Evolutionary conservation across 2,113 vertebrate species (phyloP).

Genomic region (Pomatorhinus ruficollis): DNA sequence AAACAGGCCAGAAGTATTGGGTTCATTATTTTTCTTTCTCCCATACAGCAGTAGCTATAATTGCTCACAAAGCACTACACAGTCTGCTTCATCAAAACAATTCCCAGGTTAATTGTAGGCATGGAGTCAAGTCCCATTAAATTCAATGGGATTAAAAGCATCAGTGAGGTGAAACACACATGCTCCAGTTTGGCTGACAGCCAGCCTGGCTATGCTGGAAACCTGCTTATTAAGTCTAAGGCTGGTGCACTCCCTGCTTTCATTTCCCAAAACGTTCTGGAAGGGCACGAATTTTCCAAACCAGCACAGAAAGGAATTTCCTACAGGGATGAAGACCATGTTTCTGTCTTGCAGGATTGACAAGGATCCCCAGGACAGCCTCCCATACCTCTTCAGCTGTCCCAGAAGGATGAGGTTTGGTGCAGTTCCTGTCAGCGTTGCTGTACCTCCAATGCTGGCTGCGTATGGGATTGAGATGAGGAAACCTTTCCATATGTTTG

Average conservation of each 20-base stretch:
- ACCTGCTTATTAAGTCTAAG: not conserved
- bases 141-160: not conserved
- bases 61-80: not conserved
- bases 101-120: not conserved
- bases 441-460: conserved; percentile 93
- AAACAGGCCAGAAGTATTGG: not conserved
- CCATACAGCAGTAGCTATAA: not conserved
- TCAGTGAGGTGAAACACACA: not conserved
- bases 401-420: conserved; percentile 96
- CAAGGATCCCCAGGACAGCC: not conserved
- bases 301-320: not conserved
- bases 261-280: not conserved
- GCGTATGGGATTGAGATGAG: conserved; percentile 95
- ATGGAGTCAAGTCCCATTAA: not conserved
- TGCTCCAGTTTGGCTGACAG: not conserved
- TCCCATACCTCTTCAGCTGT: conserved; percentile 88
- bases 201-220: not conserved
- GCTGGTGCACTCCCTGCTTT: not conserved
- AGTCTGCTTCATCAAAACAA: not conserved
- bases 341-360: not conserved
- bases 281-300: not conserved
- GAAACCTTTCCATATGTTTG: conserved; percentile 95
- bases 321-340: not conserved
- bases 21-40: not conserved
- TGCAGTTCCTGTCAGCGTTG: conserved; percentile 91